These are phyloP conservation scores for Myoxocephalus aenaeus DNA, from an alignment of 2,797 vertebrate species.

Conservation along the genomic window DNA sequence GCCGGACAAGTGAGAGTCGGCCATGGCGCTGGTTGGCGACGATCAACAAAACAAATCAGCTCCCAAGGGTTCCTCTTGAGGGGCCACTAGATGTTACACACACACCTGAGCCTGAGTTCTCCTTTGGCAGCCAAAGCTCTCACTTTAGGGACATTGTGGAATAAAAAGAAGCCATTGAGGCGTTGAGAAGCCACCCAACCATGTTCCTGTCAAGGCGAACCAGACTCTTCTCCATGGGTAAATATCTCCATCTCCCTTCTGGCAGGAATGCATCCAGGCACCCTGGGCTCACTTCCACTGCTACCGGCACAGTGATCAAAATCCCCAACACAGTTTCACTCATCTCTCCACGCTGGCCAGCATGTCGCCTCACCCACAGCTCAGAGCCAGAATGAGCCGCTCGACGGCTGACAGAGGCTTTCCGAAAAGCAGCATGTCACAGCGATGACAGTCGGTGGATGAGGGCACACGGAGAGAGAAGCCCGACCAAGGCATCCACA, in stretches of 20 bases:
- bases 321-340: conserved; percentile 55
- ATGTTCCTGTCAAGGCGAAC: not conserved
- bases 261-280: conserved; percentile 41
- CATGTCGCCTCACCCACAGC: conserved; percentile 68
- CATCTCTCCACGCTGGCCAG: conserved; percentile 65
- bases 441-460: conserved; percentile 80
- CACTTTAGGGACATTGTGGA: conserved; percentile 14
- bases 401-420: conserved; percentile 70
- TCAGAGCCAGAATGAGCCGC: conserved; percentile 78
- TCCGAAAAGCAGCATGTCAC: conserved; percentile 75
- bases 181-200: conserved; percentile 38
- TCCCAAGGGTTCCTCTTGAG: conserved; percentile 28
- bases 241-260: conserved; percentile 43
- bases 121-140: conserved; percentile 11
- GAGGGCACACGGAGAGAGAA: conserved; percentile 76
- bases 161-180: conserved; percentile 23
- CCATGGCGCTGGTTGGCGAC: conserved; percentile 62
- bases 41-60: conserved; percentile 18
- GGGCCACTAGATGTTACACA: not conserved
- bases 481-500: conserved; percentile 41
- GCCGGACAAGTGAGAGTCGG: conserved; percentile 65
- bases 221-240: conserved; percentile 35
- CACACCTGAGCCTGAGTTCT: conserved; percentile 16
- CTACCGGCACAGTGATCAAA: conserved; percentile 34
- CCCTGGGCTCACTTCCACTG: conserved; percentile 39